Evolutionary conservation across 2,113 vertebrate species (phyloP).

Genomic region (Tauraco erythrolophus): DNA sequence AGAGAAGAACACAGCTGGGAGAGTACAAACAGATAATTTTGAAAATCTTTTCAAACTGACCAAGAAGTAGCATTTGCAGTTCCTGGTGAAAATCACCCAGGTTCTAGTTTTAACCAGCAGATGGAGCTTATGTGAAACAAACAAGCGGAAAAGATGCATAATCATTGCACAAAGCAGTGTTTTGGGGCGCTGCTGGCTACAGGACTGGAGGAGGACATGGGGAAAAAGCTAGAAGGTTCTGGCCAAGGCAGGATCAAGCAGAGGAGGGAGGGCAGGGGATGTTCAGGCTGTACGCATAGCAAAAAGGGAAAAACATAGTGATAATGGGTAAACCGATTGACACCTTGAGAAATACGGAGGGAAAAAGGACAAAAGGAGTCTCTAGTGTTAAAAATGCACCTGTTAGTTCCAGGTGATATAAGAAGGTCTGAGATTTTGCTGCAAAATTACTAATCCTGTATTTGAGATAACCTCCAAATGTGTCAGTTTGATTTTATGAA

Average conservation of each 20-base stretch:
- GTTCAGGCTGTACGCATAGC: background rate
- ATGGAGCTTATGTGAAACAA: constrained; percentile 52
- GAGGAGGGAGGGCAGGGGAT: background rate
- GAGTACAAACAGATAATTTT: background rate
- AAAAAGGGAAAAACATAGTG: background rate
- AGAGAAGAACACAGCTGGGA: background rate
- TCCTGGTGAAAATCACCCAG: background rate
- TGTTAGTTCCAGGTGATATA: background rate
- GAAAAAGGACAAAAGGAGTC: background rate
- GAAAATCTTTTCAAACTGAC: background rate
- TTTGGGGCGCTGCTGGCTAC: background rate
- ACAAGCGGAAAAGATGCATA: background rate
- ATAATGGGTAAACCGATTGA: background rate
- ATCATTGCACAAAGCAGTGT: background rate
- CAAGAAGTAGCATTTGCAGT: background rate
- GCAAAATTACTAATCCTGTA: background rate
- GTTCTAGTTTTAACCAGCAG: constrained; percentile 35
- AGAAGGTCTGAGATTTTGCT: background rate
- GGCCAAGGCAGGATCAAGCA: background rate
- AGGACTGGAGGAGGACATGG: background rate
- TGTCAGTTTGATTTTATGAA: background rate
- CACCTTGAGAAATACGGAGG: background rate
- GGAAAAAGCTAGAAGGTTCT: background rate
- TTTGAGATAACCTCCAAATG: background rate
- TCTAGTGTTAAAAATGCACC: background rate